These are phyloP conservation scores for Aphelocoma californica DNA, from an alignment of 2,797 vertebrate species.

Conservation along the genomic window DNA sequence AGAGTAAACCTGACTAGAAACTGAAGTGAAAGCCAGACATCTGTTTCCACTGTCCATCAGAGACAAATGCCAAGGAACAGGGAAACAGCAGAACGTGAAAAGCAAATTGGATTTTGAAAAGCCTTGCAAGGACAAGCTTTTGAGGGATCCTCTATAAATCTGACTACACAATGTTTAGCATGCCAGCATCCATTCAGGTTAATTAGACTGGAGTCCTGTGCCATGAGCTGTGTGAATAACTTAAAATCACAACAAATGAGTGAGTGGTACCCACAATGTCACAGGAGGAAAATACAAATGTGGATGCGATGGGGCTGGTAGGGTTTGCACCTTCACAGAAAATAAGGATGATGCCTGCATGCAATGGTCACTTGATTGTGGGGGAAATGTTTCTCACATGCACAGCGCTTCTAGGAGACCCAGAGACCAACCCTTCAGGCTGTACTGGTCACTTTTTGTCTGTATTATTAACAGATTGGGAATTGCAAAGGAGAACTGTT, in stretches of 20 bases:
- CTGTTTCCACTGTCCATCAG: conserved; percentile 16
- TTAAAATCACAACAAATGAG: not conserved
- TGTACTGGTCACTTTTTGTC: not conserved
- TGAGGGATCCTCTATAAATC: not conserved
- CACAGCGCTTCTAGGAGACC: accelerated
- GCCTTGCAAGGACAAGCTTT: not conserved
- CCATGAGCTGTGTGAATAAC: not conserved
- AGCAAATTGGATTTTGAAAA: conserved; percentile 36
- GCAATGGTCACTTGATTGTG: not conserved
- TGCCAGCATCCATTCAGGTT: not conserved
- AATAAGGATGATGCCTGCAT: not conserved
- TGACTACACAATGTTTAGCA: not conserved
- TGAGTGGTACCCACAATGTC: not conserved
- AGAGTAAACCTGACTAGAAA: not conserved
- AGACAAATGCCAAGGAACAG: conserved; percentile 12
- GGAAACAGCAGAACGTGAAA: conserved; percentile 6
- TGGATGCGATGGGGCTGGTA: accelerated
- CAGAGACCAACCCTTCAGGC: not conserved
- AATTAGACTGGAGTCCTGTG: not conserved
- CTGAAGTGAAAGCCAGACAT: not conserved
- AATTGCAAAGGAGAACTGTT: not conserved
- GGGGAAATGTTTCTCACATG: not conserved
- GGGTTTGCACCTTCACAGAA: not conserved
- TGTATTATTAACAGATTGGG: not conserved
- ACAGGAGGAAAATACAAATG: not conserved